These are phyloP conservation scores for Hippolais icterina DNA, from an alignment of 2,113 vertebrate genomes.

Conservation along the genomic window DNA sequence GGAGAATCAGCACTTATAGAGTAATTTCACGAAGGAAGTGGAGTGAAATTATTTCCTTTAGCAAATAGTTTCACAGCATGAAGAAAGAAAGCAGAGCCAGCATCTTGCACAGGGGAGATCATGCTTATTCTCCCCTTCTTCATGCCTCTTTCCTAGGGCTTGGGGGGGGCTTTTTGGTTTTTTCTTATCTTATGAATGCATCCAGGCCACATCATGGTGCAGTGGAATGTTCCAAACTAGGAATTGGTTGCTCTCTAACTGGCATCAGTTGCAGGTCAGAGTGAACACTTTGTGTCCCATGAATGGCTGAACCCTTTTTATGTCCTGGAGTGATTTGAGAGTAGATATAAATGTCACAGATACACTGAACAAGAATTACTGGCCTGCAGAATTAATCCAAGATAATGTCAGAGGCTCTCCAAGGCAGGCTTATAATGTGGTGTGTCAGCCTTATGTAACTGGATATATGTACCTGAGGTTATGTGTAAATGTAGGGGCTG, in stretches of 20 bases:
- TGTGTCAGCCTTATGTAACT: not conserved
- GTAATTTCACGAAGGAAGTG: not conserved
- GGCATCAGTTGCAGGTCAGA: not conserved
- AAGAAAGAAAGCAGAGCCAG: conserved; percentile 23
- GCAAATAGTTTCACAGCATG: conserved; percentile 18
- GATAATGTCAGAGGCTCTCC: not conserved
- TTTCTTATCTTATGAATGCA: not conserved
- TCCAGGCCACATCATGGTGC: not conserved
- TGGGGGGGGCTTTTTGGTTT: not conserved
- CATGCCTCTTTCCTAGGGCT: not conserved
- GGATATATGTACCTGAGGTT: not conserved
- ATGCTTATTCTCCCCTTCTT: not conserved
- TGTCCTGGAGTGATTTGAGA: not conserved
- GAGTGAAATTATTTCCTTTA: conserved; percentile 40
- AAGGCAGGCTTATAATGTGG: not conserved
- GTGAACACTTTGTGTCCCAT: not conserved
- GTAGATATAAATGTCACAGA: not conserved
- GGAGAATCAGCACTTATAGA: conserved; percentile 23
- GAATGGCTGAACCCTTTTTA: not conserved
- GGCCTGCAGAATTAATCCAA: not conserved
- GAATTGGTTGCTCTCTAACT: not conserved
- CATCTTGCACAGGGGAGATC: not conserved
- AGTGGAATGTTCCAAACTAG: not conserved
- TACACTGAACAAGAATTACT: not conserved
- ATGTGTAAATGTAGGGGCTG: not conserved